A percentile compares a stretch with the other conserved stretches of the same genome.
Evolutionary conservation across 2,113 vertebrate species (phyloP).

Genomic region (Chionomys nivalis): DNA sequence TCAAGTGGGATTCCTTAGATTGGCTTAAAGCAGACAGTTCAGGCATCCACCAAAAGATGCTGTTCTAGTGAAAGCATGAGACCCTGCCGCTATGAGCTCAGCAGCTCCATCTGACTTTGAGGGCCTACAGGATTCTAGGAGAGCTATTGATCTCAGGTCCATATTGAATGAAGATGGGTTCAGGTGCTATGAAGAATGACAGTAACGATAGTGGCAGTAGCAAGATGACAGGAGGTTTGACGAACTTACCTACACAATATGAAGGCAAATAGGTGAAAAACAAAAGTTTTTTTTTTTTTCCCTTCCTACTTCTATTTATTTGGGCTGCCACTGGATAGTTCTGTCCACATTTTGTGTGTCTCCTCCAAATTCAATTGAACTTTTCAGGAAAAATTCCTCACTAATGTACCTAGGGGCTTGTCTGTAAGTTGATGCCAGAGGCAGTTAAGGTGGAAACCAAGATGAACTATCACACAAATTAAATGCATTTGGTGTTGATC

Average conservation of each 20-base stretch:
- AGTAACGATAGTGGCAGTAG: neutral
- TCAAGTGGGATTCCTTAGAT: neutral
- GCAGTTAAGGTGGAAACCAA: neutral
- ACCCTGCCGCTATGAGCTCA: neutral
- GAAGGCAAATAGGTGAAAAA: neutral
- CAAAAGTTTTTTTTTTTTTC: fast-evolving
- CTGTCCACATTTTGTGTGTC: neutral
- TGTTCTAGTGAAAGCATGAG: neutral
- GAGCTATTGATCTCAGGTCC: neutral
- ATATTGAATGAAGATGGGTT: too few species aligned
- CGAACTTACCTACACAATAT: neutral
- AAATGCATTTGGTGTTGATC: neutral
- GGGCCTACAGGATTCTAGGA: neutral
- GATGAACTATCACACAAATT: neutral
- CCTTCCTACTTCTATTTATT: neutral
- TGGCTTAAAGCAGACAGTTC: neutral
- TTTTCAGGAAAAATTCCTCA: neutral
- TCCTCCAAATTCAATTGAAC: neutral
- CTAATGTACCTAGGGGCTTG: too few species aligned
- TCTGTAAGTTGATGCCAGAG: neutral
- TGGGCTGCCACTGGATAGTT: neutral
- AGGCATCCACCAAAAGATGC: too few species aligned
- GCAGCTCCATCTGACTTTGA: too few species aligned
- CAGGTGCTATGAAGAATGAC: neutral
- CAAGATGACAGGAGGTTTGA: neutral